Percentiles rank a stretch among this genome's conserved stretches.
These are phyloP conservation scores for Clitarchus hookeri DNA, from an alignment of 2,888 invertebrate species.

Conservation along the genomic window DNA sequence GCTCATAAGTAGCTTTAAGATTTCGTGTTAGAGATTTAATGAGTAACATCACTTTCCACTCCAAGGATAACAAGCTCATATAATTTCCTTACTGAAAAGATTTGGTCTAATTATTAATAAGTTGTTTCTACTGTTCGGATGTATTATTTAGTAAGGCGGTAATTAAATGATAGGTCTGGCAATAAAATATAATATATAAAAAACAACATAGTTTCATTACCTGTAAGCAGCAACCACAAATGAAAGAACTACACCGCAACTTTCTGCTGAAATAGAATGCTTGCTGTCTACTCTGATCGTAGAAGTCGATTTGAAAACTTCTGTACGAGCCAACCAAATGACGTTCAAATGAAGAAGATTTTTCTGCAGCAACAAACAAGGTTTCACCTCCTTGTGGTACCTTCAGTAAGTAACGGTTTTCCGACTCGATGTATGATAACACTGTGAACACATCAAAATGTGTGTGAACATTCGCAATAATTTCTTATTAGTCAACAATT, in stretches of 20 bases:
- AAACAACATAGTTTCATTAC: background rate
- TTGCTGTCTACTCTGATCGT: conserved; percentile 10
- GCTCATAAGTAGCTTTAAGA: too few relatives aligned
- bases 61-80: too few relatives aligned
- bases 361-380: conserved; percentile 17
- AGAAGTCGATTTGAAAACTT: conserved; percentile 18
- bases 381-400: conserved; percentile 19
- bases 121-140: too few relatives aligned
- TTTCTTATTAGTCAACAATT: too few relatives aligned
- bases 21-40: too few relatives aligned
- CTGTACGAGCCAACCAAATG: background rate
- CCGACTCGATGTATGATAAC: conserved; percentile 19
- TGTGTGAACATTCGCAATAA: too few relatives aligned
- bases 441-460: background rate
- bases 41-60: too few relatives aligned
- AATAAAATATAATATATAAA: too few relatives aligned
- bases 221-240: conserved; percentile 17
- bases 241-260: background rate
- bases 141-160: too few relatives aligned
- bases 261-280: conserved; percentile 19
- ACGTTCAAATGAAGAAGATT: background rate
- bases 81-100: too few relatives aligned
- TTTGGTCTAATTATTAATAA: too few relatives aligned
- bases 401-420: conserved; percentile 18
- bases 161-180: too few relatives aligned